Conservation (phyloP, 2,888 invertebrate genomes). For the Cerastoderma edule region DNA sequence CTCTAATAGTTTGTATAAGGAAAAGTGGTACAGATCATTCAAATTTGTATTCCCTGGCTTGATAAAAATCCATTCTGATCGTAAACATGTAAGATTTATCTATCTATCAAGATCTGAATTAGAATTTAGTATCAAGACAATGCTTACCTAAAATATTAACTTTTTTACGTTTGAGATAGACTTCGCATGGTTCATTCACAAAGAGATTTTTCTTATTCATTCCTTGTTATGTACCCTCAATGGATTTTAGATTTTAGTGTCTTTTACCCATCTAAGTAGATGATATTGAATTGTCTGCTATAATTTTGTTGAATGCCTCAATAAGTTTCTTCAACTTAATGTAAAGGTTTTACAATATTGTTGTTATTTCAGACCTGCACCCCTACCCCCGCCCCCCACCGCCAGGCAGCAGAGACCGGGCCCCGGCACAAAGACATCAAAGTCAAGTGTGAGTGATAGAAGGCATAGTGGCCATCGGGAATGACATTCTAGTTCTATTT, state of each 20-base stretch:
- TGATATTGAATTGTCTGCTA: background rate
- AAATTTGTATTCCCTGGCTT: no score
- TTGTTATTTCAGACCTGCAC: constrained; percentile 12
- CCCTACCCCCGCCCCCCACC: constrained; percentile 42
- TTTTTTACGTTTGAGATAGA: no score
- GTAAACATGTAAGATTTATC: no score
- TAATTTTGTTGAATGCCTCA: background rate
- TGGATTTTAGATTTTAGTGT: background rate
- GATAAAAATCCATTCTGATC: no score
- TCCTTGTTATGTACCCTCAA: background rate
- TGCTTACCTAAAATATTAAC: no score
- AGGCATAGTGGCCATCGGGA: constrained; percentile 10
- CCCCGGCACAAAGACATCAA: constrained; percentile 66
- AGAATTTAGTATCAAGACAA: no score
- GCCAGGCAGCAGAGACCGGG: constrained; percentile 52
- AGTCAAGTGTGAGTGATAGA: constrained; percentile 69
- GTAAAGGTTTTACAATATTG: background rate
- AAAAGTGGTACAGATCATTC: no score
- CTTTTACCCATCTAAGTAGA: background rate
- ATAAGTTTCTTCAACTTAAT: background rate
- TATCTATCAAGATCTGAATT: no score
- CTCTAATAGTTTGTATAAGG: no score
- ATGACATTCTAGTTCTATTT: constrained; percentile 21
- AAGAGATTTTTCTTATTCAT: background rate
- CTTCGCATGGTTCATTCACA: no score